Percentiles rank a stretch among this genome's conserved stretches.
Conservation (phyloP, 2,113 vertebrate genomes). For the Petaurus breviceps region DNA sequence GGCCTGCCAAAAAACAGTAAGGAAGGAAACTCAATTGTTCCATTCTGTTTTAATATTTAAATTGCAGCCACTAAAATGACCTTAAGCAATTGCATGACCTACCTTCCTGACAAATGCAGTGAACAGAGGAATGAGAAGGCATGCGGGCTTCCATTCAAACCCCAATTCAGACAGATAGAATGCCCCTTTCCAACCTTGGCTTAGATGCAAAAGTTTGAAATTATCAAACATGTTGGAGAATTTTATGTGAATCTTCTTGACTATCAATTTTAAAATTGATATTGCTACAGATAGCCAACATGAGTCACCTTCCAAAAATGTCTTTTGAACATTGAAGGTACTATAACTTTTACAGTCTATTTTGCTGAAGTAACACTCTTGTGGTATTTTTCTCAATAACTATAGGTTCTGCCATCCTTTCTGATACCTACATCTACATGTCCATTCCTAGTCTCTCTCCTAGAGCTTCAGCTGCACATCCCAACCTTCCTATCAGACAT, state of each 20-base stretch:
- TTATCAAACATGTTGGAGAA: not conserved
- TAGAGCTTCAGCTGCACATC: not conserved
- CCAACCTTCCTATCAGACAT: not conserved
- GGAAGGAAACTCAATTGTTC: not conserved
- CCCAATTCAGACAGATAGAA: not conserved
- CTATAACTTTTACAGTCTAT: not conserved
- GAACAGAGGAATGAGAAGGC: not conserved
- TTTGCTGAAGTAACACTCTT: not conserved
- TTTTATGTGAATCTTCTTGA: not conserved
- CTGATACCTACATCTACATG: not conserved
- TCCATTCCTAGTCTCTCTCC: not conserved
- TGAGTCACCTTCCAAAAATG: not conserved
- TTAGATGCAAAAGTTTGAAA: not conserved
- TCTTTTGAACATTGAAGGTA: not conserved
- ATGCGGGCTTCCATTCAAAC: not conserved
- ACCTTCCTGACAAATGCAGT: not conserved
- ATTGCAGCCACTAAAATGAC: not conserved
- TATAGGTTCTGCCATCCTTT: not conserved
- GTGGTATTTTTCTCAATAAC: not conserved
- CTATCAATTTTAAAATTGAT: not conserved
- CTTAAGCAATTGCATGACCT: not conserved
- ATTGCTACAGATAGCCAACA: not conserved
- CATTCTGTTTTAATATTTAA: conserved; percentile 52
- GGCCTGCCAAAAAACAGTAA: not conserved
- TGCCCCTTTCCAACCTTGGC: not conserved